phyloP scores from a whole-genome alignment of 2,113 vertebrate species.

The Hylia prasina region DNA sequence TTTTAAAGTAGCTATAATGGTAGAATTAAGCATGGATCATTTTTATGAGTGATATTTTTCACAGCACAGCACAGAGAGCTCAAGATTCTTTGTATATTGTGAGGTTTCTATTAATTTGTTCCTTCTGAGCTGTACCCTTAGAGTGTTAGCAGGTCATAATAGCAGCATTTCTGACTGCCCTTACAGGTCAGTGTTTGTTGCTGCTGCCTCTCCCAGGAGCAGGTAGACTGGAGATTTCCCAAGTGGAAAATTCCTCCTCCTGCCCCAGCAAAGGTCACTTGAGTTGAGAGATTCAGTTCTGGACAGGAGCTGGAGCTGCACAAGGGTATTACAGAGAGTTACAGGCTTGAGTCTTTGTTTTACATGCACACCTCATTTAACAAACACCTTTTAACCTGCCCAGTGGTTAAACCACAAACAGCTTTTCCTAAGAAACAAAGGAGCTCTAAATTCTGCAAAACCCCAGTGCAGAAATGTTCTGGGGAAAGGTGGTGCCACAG shows the following conservation, averaged over 20 bases:
- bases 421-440: not conserved
- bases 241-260: not conserved
- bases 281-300: not conserved
- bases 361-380: not conserved
- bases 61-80: not conserved
- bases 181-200: not conserved
- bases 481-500: not conserved
- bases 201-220: not conserved
- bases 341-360: not conserved
- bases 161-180: not conserved
- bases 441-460: not conserved
- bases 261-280: not conserved
- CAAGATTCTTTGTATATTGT: not conserved
- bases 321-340: not conserved
- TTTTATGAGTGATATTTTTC: constrained; percentile 11
- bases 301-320: not conserved
- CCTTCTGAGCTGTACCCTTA: not conserved
- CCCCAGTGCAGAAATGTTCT: not conserved
- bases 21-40: not conserved
- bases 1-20: not conserved
- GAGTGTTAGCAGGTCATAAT: not conserved
- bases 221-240: not conserved
- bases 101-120: not conserved
- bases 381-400: not conserved
- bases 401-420: not conserved